These are phyloP conservation scores for Brachirus orientalis DNA, from an alignment of 2,113 vertebrate genomes.

Conservation along the genomic window DNA sequence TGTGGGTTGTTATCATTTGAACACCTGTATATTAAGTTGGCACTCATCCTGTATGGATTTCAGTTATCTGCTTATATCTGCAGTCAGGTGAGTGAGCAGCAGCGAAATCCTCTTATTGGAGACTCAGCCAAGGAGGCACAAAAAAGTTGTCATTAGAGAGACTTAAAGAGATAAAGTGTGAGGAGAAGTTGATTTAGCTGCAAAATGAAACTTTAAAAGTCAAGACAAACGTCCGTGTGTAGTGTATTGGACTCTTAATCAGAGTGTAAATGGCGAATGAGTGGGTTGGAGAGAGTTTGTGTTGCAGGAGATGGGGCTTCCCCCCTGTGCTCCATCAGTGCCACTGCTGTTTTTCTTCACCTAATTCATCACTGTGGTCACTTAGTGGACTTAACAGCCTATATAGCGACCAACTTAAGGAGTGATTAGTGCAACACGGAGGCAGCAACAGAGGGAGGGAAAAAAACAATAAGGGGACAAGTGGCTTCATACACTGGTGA, in stretches of 20 bases:
- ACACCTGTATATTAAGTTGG: conserved; percentile 80
- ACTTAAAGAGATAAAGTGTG: conserved; percentile 1
- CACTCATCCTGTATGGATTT: conserved; percentile 16
- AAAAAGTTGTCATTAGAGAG: conserved; percentile 26
- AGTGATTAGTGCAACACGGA: conserved; percentile 9
- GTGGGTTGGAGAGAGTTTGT: conserved; percentile 1
- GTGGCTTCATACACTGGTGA: not conserved
- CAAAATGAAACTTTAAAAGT: not conserved
- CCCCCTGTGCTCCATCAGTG: conserved; percentile 3
- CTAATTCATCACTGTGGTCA: conserved; percentile 19
- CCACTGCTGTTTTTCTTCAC: conserved; percentile 1
- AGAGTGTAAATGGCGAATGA: not conserved
- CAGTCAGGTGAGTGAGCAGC: conserved; percentile 49
- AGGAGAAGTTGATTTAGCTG: not conserved
- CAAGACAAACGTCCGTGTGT: not conserved
- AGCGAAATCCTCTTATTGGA: conserved; percentile 47
- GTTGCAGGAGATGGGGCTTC: too few species aligned
- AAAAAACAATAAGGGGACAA: not conserved
- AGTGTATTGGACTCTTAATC: conserved; percentile 11
- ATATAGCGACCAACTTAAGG: conserved; percentile 13
- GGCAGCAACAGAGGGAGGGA: not conserved
- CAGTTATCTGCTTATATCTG: conserved; percentile 56
- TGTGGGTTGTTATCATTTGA: conserved; percentile 68
- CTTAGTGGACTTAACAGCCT: conserved; percentile 6
- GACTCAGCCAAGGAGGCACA: conserved; percentile 31